Evolutionary conservation across 2,888 invertebrate genomes (phyloP).

Genomic region (Plagodis dolabraria): DNA sequence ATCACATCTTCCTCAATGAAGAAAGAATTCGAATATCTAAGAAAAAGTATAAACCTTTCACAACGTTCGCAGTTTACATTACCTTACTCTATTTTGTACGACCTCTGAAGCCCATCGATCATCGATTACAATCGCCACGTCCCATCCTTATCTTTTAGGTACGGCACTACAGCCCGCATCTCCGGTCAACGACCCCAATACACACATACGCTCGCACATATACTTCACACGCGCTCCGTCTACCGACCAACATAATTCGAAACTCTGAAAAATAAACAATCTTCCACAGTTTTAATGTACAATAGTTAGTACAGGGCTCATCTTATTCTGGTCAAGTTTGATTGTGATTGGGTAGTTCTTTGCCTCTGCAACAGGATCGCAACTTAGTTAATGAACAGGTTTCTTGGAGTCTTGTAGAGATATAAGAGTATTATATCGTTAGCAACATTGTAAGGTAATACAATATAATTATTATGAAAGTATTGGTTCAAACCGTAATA

Average conservation of each 20-base stretch:
- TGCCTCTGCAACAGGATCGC: slow-evolving; percentile 17
- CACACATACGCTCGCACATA: slow-evolving; percentile 24
- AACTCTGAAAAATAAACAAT: slow-evolving; percentile 3
- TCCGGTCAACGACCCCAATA: slow-evolving; percentile 45
- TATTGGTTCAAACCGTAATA: not conserved
- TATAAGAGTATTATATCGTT: slow-evolving; percentile 1
- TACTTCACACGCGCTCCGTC: slow-evolving; percentile 3
- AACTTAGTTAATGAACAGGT: slow-evolving; percentile 23
- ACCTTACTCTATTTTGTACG: too few species aligned
- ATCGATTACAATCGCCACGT: slow-evolving; percentile 35
- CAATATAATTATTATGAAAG: not conserved
- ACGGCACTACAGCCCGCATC: slow-evolving; percentile 53
- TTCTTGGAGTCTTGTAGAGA: slow-evolving; percentile 1
- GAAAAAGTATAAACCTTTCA: too few species aligned
- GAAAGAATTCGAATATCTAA: too few species aligned
- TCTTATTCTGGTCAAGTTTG: slow-evolving; percentile 1
- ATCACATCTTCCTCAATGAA: too few species aligned
- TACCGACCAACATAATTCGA: slow-evolving; percentile 3
- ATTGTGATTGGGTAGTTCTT: slow-evolving; percentile 6
- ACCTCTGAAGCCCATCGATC: slow-evolving; percentile 12
- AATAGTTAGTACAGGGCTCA: not conserved
- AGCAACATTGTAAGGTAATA: slow-evolving; percentile 1
- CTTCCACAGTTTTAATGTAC: not conserved
- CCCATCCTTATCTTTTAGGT: slow-evolving; percentile 48
- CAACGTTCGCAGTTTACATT: too few species aligned